phyloP scores from a whole-genome alignment of 1,140 invertebrate species.

The Aphaenogaster ashmeadi region DNA sequence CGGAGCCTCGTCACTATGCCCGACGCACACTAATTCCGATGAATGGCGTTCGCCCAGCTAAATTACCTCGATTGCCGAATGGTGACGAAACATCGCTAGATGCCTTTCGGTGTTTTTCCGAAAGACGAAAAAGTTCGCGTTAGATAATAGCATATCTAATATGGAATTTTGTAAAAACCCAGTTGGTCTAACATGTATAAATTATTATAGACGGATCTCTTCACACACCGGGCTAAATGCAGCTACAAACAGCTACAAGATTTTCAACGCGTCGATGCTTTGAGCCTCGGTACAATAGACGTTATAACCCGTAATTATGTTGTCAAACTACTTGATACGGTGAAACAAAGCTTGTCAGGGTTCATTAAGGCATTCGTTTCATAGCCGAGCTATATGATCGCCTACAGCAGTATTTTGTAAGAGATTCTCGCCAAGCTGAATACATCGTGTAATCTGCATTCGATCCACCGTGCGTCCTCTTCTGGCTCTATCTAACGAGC shows the following conservation, averaged over 20 bases:
- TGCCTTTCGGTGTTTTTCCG: neutral
- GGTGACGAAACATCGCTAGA: neutral
- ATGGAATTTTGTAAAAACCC: neutral
- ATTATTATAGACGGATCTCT: neutral
- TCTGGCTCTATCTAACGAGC: neutral
- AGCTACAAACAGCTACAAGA: neutral
- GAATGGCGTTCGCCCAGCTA: neutral
- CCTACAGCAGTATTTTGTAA: neutral
- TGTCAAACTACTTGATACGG: conserved; percentile 22
- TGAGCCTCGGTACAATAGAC: neutral
- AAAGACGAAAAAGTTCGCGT: neutral
- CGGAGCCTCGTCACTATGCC: conserved; percentile 1
- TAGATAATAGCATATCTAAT: too few species aligned
- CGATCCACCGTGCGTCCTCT: neutral
- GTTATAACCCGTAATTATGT: neutral
- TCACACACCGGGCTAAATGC: neutral
- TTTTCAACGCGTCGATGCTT: neutral
- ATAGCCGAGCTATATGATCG: neutral
- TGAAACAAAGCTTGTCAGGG: conserved; percentile 31
- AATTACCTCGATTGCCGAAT: neutral
- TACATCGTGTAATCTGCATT: conserved; percentile 1
- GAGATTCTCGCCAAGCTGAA: neutral
- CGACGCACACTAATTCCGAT: conserved; percentile 39
- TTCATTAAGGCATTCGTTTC: conserved; percentile 31
- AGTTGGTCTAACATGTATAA: neutral